Evolutionary conservation across 2,113 vertebrate species (phyloP), one percentile per base, ranked within the genome.

Genomic region (Ondatra zibethicus): DNA sequence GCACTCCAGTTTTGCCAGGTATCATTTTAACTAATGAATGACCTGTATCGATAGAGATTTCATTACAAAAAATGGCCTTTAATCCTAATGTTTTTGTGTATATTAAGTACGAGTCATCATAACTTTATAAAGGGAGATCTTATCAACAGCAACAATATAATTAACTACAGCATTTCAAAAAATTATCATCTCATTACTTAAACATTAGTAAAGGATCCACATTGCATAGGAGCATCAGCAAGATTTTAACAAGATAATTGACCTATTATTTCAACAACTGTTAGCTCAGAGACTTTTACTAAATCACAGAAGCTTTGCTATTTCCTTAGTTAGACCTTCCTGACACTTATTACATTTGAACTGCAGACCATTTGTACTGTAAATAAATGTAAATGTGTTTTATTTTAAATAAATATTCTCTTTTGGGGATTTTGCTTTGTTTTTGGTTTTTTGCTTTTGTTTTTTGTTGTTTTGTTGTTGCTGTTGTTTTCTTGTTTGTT

Each of bases 351-450:
- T 76, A 81, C 91, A 92, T 92, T 21, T 84, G 80, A 92, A 76
- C 25, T 86, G 10, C 33, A 92, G 7, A 39, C 94, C 92, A 89
- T 80, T 84, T 76, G 12, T 78, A 77, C 81, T 39, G 55, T 88
- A 50, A 93, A 65, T 27, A 97, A 94, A 91, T 80, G 16, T 50
- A 95, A 76, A 9, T 31, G 5, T 90, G 63, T 88, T 89, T 89
- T 36, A 87, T 87, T 95, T 94, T 95, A 70, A 94, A 94, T 90
- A 90, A 93, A 88, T 88, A 72, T 78, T 75, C 52, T 93, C 13
- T 70, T 42, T 58, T 0, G 58, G 19, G 58, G 58, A 1, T 6
- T 58, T 58, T 58, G 6, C 58, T 58, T 58, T 21, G 5, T 58
- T 58, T 58, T 58, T 6, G 55, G 17, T 21, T 58, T 58, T 7